Percentiles rank a stretch among this genome's conserved stretches.
phyloP scores from a whole-genome alignment of 2,888 invertebrate genomes.

The Ophion obscuratus region DNA sequence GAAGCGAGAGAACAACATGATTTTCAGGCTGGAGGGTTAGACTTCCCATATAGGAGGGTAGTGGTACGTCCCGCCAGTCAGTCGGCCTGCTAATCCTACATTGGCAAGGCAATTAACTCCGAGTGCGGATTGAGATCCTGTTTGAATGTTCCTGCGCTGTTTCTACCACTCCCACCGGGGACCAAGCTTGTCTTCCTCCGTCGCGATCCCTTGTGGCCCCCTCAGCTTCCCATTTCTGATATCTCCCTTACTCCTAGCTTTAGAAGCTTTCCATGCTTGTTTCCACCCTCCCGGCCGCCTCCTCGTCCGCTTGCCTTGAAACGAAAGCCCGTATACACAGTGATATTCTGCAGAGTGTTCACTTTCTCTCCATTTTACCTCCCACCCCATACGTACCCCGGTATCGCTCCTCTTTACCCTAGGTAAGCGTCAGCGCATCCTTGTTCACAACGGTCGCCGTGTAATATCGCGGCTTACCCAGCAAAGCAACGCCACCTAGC shows the following conservation, averaged over 20 bases:
- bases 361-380: slow-evolving; percentile 47
- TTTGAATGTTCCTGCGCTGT: slow-evolving; percentile 70
- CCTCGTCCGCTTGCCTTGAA: slow-evolving; percentile 5
- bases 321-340: slow-evolving; percentile 28
- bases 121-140: slow-evolving; percentile 73
- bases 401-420: slow-evolving; percentile 29
- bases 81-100: slow-evolving; percentile 76
- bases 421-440: slow-evolving; percentile 38
- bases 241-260: slow-evolving; percentile 39
- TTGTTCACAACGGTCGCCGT: slow-evolving; percentile 61
- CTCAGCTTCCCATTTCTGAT: slow-evolving; percentile 35
- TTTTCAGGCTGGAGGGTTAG: slow-evolving; percentile 60
- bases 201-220: slow-evolving; percentile 22
- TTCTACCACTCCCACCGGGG: slow-evolving; percentile 51
- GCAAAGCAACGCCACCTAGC: slow-evolving; percentile 60
- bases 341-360: slow-evolving; percentile 32
- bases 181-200: slow-evolving; percentile 51
- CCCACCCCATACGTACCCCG: slow-evolving; percentile 27
- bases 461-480: slow-evolving; percentile 73
- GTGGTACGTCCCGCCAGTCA: slow-evolving; percentile 65
- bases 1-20: slow-evolving; percentile 59
- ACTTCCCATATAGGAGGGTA: slow-evolving; percentile 57
- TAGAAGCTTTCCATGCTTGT: slow-evolving; percentile 12
- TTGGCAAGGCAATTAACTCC: slow-evolving; percentile 80
- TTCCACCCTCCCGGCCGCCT: not conserved